phyloP scores from a whole-genome alignment of 2,888 invertebrate species.

The Neuroscelio doddi region DNA sequence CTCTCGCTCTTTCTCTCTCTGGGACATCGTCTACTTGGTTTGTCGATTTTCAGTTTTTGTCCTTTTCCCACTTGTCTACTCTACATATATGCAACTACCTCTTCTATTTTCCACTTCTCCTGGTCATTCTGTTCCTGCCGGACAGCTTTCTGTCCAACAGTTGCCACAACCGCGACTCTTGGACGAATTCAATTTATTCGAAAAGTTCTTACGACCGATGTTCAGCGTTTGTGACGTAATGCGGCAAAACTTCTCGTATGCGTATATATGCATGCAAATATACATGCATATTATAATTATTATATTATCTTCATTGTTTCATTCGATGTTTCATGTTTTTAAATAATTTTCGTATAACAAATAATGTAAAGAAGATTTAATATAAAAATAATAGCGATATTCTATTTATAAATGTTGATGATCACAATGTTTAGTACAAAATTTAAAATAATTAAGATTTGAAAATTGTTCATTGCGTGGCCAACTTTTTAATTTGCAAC shows the following conservation, averaged over 20 bases:
- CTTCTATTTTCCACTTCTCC: constrained; percentile 13
- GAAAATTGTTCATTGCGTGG: too few relatives aligned
- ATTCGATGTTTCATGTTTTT: too few relatives aligned
- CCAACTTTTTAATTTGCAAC: too few relatives aligned
- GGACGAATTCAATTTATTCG: constrained; percentile 54
- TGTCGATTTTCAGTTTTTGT: constrained; percentile 26
- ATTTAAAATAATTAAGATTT: too few relatives aligned
- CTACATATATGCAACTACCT: too few relatives aligned
- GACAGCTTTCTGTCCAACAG: constrained; percentile 34
- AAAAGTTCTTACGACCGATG: constrained; percentile 29
- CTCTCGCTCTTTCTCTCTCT: constrained; percentile 9
- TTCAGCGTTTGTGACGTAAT: constrained; percentile 17
- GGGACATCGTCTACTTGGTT: constrained; percentile 14
- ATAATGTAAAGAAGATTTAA: too few relatives aligned
- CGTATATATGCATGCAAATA: background rate
- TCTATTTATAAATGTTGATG: too few relatives aligned
- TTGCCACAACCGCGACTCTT: constrained; percentile 25
- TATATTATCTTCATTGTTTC: too few relatives aligned
- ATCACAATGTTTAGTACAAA: too few relatives aligned
- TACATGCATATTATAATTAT: constrained; percentile 1
- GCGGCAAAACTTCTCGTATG: background rate
- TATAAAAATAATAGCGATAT: too few relatives aligned
- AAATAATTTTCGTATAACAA: too few relatives aligned
- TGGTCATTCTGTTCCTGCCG: constrained; percentile 9
- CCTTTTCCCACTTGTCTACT: constrained; percentile 7